Evolutionary conservation across 2,797 vertebrate genomes (phyloP), one percentile per base, ranked within the genome.

Genomic region (Danionella dracula): DNA sequence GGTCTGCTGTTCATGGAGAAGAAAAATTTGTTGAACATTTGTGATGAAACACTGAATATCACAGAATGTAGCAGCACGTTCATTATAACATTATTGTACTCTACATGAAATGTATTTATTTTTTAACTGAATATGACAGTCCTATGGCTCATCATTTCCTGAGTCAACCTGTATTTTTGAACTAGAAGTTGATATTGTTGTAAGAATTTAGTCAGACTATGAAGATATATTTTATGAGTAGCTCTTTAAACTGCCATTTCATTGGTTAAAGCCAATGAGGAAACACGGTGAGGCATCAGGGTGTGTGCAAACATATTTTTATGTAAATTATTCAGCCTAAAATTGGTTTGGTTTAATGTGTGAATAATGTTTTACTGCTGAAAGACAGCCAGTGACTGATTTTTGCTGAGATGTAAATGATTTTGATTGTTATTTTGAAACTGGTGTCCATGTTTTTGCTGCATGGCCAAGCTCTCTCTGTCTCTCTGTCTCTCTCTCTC

Each of bases 261-360:
- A 2, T 35, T 42, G 41, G 37, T 20, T 4, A 34, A 20, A 59
- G 68, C 32, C 64, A 38, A 59, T 34, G 31, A 71, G 31, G 67
- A 71, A 19, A 53, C 9, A 66, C n/a, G 70, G 0, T 75, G 71
- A 1, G 84, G 67, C 0, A 81, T 73, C 0, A 82, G 64, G 10
- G 37, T 17, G 50, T 67, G 58, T 68, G 62, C 46, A 56, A 55
- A 66, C 37, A 20, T 15, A 16, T 49, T 21, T 61, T 21, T 8
- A 9, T 21, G 44, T 66, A 66, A 54, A 35, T 46, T 66, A 56
- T 66, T 56, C 11, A 46, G 49, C 41, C n/a, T 20, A 20, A 42
- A 9, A 4, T 21, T 38, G 37, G n/a, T 4, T 16, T 45, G 40
- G 35, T 54, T 55, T 44, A 1, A 8, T 11, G 20, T 37, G 15